Conservation (phyloP, 1,140 invertebrate species). For the Achatina immaculata region DNA sequence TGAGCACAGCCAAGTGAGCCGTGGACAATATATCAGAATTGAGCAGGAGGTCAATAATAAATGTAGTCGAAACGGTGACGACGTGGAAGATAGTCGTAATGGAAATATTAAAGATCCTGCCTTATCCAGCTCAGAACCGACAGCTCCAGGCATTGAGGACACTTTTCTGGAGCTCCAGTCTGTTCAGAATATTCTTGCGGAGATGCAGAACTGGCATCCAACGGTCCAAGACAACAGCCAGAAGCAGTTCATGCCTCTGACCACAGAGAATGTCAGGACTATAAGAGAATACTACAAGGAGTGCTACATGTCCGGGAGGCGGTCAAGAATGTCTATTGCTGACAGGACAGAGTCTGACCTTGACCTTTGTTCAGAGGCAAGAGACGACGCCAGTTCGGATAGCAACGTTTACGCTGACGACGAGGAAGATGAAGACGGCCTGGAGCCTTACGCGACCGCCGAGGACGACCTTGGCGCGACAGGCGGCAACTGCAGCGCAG, state of each 20-base stretch:
- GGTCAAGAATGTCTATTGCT: slow-evolving; percentile 47
- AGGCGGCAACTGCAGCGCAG: not conserved
- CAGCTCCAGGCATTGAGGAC: slow-evolving; percentile 45
- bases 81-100: too few relatives aligned
- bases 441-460: slow-evolving; percentile 32
- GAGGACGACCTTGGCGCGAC: slow-evolving; percentile 32
- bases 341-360: slow-evolving; percentile 60
- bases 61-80: too few relatives aligned
- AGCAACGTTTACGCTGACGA: slow-evolving; percentile 59
- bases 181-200: slow-evolving; percentile 48
- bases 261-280: slow-evolving; percentile 24
- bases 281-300: slow-evolving; percentile 23
- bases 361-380: slow-evolving; percentile 55
- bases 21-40: too few relatives aligned
- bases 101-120: too few relatives aligned
- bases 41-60: too few relatives aligned
- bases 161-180: slow-evolving; percentile 48
- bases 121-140: not conserved
- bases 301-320: slow-evolving; percentile 7
- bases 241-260: slow-evolving; percentile 26
- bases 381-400: slow-evolving; percentile 53
- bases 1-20: too few relatives aligned
- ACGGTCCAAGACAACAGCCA: slow-evolving; percentile 35
- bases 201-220: slow-evolving; percentile 44
- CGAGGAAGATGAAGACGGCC: slow-evolving; percentile 53